phyloP scores from a whole-genome alignment of 2,888 invertebrate genomes.

The Cheilosia vulpina region DNA sequence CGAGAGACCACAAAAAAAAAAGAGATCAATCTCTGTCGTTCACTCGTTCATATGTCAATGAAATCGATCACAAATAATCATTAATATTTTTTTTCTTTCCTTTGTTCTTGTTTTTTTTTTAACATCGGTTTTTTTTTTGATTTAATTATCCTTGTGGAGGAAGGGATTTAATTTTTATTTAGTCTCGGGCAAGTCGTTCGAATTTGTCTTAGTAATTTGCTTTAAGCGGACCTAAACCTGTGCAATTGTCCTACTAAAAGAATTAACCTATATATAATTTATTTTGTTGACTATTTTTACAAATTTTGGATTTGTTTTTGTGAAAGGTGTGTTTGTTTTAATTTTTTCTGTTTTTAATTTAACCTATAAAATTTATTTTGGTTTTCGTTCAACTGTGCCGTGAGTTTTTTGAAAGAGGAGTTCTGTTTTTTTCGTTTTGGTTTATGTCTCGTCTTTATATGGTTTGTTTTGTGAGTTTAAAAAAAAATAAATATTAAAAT shows the following conservation, averaged over 20 bases:
- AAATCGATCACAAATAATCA: conserved; percentile 27
- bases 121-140: conserved; percentile 25
- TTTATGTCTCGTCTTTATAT: conserved; percentile 26
- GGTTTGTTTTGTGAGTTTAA: conserved; percentile 13
- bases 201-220: conserved; percentile 12
- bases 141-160: conserved; percentile 8
- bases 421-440: background rate
- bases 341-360: conserved; percentile 11
- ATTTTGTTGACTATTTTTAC: background rate
- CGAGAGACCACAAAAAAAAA: background rate
- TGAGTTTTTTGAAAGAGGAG: conserved; percentile 15
- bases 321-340: conserved; percentile 38
- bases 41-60: conserved; percentile 17
- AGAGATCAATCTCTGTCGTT: conserved; percentile 32
- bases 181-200: background rate
- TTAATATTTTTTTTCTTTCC: conserved; percentile 25
- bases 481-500: background rate
- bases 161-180: conserved; percentile 3
- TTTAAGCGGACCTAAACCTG: conserved; percentile 14
- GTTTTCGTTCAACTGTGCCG: conserved; percentile 42
- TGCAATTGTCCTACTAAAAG: conserved; percentile 30
- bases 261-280: background rate
- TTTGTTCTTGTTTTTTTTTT: conserved; percentile 15
- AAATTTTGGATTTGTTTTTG: conserved; percentile 9
- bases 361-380: conserved; percentile 2